Base-by-base conservation (phyloP, 1,140 invertebrate species). In the Penaeus chinensis region DNA sequence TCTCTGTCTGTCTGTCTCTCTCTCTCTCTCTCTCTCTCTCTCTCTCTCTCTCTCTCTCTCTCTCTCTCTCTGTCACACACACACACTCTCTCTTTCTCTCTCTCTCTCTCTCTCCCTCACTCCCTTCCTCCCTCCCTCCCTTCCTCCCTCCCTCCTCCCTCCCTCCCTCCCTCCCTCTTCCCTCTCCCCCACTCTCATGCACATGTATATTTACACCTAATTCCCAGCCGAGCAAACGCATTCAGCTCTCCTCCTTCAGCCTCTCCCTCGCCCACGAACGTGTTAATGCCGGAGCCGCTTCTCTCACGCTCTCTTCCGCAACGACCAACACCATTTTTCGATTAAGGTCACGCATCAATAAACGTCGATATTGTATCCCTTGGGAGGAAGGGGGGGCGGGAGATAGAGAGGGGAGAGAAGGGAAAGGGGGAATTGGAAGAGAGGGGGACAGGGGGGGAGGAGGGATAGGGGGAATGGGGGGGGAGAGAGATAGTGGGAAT, bases 281-380 rank as follows among this genome's bases (percentile, higher is more conserved):
- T 54, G 54, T 54, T 54, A 54, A 54, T 54, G 11, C 54, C 54
- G 54, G 54, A 13, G 54, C 16, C 54, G 10, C 54, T 11, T 54
- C 54, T 54, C 54, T 54, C 54, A 54, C 54, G 54, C 54, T 54
- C 54, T 54, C 54, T 54, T 54, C 54, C 54, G 54, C 54, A 54
- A 54, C 54, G 27, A 24, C 24, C 24, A 7, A 74, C 24, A 74
- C 37, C 69, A 24, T 18, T 74, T 74, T 74, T 20, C 69, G 69
- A 74, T 74, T 74, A 74, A 74, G 69, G 69, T 74, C 69, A 74
- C 69, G 69, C 24, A 74, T 74, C 24, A 74, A 74, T 37, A 74
- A 8, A 3, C 69, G 24, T 74, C 69, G 37, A 74, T 74, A 24
- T 74, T 24, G 3, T 74, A 74, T 74, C 18, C 69, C 69, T 37